Percentiles rank a stretch among this genome's conserved stretches.
phyloP scores from a whole-genome alignment of 2,888 invertebrate genomes.

The Mamestra brassicae region DNA sequence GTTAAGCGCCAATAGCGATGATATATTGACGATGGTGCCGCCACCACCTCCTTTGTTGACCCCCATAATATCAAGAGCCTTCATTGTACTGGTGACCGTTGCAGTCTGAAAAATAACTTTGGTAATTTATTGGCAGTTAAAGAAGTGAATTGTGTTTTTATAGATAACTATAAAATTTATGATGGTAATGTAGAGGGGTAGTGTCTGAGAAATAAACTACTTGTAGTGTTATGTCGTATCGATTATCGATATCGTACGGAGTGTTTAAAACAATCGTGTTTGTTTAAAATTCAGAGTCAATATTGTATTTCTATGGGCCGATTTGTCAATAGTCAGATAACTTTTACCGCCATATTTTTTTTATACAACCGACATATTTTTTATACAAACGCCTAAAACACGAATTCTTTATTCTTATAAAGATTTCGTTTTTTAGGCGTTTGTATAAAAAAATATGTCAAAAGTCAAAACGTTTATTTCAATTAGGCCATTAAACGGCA shows the following conservation, averaged over 20 bases:
- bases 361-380: no score
- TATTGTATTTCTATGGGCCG: no score
- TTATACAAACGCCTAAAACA: no score
- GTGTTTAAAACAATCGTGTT: no score
- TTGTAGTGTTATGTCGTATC: slow-evolving; percentile 1
- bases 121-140: slow-evolving; percentile 14
- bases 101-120: slow-evolving; percentile 77
- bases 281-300: no score
- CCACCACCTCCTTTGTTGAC: slow-evolving; percentile 79
- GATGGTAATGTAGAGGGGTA: not conserved
- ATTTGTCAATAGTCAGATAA: no score
- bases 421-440: no score
- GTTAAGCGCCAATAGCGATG: slow-evolving; percentile 81
- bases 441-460: no score
- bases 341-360: no score
- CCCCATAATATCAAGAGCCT: slow-evolving; percentile 81
- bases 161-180: slow-evolving; percentile 15
- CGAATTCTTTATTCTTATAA: no score
- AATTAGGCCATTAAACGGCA: no score
- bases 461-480: no score
- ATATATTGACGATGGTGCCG: slow-evolving; percentile 82
- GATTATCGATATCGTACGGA: not conserved
- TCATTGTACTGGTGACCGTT: slow-evolving; percentile 82
- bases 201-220: not conserved
- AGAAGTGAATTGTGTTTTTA: slow-evolving; percentile 1